phyloP scores from a whole-genome alignment of 2,797 vertebrate genomes.

The Peromyscus attwateri region DNA sequence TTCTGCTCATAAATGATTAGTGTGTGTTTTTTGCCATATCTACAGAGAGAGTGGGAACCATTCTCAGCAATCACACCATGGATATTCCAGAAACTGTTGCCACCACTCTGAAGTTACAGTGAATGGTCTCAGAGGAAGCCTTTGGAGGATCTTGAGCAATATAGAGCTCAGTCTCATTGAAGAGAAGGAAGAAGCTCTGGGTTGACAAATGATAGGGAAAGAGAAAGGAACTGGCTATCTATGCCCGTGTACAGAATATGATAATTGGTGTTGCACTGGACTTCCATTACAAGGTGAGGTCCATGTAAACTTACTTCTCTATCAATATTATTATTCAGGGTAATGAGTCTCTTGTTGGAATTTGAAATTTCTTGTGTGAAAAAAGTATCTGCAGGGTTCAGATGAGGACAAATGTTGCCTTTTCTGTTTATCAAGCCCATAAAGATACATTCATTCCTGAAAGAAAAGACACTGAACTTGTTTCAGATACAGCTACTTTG shows the following conservation, averaged over 20 bases:
- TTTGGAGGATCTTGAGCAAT: background rate
- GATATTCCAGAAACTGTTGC: background rate
- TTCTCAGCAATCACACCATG: background rate
- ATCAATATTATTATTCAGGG: background rate
- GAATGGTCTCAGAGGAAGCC: background rate
- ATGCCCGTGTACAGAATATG: background rate
- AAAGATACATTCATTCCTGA: background rate
- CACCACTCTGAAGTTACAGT: background rate
- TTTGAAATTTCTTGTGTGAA: background rate
- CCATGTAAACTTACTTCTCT: background rate
- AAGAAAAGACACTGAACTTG: background rate
- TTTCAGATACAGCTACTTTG: background rate
- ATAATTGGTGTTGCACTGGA: background rate
- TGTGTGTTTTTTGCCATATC: background rate
- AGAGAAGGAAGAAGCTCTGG: background rate
- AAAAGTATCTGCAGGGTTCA: background rate
- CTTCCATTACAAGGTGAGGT: too few species aligned
- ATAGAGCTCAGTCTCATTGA: background rate
- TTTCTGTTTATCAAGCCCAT: background rate
- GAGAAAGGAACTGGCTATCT: background rate
- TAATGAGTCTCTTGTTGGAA: background rate
- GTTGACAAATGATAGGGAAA: background rate
- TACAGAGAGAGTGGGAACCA: background rate
- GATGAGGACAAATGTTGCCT: background rate
- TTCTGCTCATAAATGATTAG: background rate